Conservation (phyloP, 2,797 vertebrate genomes). For the Otolemur crassicaudatus region DNA sequence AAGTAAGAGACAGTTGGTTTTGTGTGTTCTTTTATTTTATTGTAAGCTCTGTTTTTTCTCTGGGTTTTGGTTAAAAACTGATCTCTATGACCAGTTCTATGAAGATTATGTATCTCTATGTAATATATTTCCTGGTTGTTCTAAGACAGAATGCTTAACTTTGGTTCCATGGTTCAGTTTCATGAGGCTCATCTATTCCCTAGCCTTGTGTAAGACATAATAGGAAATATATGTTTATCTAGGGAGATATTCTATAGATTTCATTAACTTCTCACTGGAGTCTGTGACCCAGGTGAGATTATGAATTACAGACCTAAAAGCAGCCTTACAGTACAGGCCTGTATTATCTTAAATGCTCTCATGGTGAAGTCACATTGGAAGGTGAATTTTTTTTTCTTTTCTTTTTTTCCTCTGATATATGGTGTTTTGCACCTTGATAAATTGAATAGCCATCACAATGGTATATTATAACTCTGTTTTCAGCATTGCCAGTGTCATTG, state of each 20-base stretch:
- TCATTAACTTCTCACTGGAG: background rate
- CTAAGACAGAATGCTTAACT: background rate
- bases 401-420: conserved; percentile 33
- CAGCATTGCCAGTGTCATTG: background rate
- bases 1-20: conserved; percentile 90
- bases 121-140: conserved; percentile 28
- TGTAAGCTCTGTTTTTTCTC: background rate
- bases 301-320: background rate
- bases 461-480: conserved; percentile 45
- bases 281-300: background rate
- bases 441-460: background rate
- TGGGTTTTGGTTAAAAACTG: background rate
- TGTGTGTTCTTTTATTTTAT: background rate
- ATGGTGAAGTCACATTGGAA: background rate
- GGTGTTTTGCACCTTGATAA: conserved; percentile 37
- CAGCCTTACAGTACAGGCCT: background rate
- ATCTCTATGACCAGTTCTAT: background rate
- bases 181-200: background rate
- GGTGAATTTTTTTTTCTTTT: background rate
- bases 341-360: background rate
- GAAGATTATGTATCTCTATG: background rate
- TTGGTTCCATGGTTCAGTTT: background rate
- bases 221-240: background rate
- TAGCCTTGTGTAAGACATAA: background rate
- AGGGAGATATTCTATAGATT: background rate